phyloP scores from a whole-genome alignment of 2,113 vertebrate species.

The Turdus rufiventris region DNA sequence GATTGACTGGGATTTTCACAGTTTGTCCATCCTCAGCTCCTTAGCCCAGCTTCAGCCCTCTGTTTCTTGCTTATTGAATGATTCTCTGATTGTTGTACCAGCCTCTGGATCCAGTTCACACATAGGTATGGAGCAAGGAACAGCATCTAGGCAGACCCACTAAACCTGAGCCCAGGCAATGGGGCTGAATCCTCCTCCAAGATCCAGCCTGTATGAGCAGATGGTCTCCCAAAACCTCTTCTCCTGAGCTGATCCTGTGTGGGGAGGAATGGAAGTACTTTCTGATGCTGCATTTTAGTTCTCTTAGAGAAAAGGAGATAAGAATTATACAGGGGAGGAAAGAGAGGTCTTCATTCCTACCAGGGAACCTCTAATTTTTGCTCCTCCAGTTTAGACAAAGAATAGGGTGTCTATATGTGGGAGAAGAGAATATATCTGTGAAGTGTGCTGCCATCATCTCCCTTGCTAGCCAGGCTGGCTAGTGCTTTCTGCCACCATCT shows the following conservation, averaged over 20 bases:
- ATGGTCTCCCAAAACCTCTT: not conserved
- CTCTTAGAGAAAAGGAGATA: not conserved
- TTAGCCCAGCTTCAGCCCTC: not conserved
- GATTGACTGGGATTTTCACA: not conserved
- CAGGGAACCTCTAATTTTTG: not conserved
- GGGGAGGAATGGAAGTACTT: not conserved
- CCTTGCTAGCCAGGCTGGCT: not conserved
- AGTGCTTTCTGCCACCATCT: not conserved
- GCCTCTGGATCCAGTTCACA: not conserved
- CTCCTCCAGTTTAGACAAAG: not conserved
- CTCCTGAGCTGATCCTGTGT: not conserved
- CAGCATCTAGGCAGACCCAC: not conserved
- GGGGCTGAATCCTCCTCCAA: not conserved
- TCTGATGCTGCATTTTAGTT: not conserved
- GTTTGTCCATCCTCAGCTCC: not conserved
- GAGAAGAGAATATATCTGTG: not conserved
- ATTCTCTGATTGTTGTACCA: not conserved
- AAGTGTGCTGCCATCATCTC: not conserved
- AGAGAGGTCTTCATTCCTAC: not conserved
- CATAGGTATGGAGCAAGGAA: not conserved
- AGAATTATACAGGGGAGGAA: not conserved
- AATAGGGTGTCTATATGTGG: not conserved
- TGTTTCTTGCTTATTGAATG: accelerated
- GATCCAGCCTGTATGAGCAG: not conserved
- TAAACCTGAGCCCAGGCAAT: not conserved